Conservation (phyloP, 2,113 vertebrate genomes). For the Heteronetta atricapilla region DNA sequence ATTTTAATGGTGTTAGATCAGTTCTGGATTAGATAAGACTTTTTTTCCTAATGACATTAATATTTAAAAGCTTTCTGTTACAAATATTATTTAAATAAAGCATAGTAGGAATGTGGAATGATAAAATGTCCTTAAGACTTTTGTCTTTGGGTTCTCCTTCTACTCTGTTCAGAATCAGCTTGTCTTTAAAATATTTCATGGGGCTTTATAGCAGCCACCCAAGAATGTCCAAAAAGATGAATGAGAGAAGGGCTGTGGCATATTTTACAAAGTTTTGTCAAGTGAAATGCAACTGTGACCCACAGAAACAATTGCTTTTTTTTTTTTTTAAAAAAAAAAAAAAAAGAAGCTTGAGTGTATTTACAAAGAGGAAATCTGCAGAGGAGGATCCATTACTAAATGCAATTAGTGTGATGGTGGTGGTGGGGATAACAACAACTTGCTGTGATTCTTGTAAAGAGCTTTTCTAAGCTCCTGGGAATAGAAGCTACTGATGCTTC, state of each 20-base stretch:
- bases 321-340: background rate
- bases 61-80: background rate
- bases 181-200: background rate
- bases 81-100: background rate
- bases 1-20: background rate
- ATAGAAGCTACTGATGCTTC: conserved; percentile 63
- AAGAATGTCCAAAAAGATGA: background rate
- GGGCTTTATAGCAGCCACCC: background rate
- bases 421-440: background rate
- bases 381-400: conserved; percentile 61
- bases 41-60: background rate
- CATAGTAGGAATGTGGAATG: background rate
- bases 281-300: background rate
- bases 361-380: conserved; percentile 29
- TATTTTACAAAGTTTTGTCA: background rate
- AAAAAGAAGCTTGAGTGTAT: conserved; percentile 24
- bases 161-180: background rate
- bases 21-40: background rate
- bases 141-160: background rate
- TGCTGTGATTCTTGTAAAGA: conserved; percentile 78
- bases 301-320: background rate
- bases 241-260: background rate
- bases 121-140: background rate
- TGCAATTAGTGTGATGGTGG: conserved; percentile 64
- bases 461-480: conserved; percentile 77